Evolutionary conservation across 1,140 invertebrate species (phyloP).

Genomic region (Aphelenchoides fujianensis): DNA sequence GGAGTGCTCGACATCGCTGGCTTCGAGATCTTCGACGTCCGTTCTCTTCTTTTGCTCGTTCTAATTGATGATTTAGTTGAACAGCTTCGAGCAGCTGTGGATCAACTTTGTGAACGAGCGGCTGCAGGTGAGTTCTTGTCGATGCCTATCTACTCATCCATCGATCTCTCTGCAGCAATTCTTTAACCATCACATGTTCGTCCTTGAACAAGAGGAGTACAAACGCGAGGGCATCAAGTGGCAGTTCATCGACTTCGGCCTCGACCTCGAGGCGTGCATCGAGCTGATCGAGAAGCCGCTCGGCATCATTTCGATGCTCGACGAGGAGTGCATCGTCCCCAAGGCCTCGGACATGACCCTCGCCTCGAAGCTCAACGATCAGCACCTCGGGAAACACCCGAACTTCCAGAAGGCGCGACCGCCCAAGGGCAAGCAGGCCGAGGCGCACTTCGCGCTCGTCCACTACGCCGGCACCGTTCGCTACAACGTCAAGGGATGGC

Average conservation of each 20-base stretch:
- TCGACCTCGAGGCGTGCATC: slow-evolving; percentile 96
- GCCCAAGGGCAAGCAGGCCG: slow-evolving; percentile 75
- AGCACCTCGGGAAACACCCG: slow-evolving; percentile 95
- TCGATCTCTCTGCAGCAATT: slow-evolving; percentile 83
- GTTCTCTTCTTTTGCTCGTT: too few relatives aligned
- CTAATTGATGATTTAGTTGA: slow-evolving; percentile 71
- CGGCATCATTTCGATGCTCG: slow-evolving; percentile 99
- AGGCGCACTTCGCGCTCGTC: slow-evolving; percentile 93
- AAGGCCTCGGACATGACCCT: slow-evolving; percentile 98
- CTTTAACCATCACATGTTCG: slow-evolving; percentile 98
- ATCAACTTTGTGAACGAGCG: slow-evolving; percentile 99
- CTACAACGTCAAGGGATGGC: slow-evolving; percentile 95
- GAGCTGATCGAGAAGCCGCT: slow-evolving; percentile 99
- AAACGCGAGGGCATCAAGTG: slow-evolving; percentile 94
- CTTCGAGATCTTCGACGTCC: slow-evolving; percentile 99
- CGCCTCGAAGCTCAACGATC: slow-evolving; percentile 93
- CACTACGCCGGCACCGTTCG: slow-evolving; percentile 97
- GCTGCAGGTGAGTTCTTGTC: too few relatives aligned
- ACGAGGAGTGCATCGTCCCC: slow-evolving; percentile 99
- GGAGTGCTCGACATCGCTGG: slow-evolving; percentile 99
- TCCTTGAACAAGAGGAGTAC: slow-evolving; percentile 98
- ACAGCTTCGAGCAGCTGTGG: slow-evolving; percentile 98
- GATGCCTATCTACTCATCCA: too few relatives aligned
- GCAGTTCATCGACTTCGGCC: slow-evolving; percentile 99
- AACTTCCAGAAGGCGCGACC: slow-evolving; percentile 88